Base-by-base conservation (phyloP, 2,888 invertebrate genomes). In the Cremastinae sp. region DNA sequence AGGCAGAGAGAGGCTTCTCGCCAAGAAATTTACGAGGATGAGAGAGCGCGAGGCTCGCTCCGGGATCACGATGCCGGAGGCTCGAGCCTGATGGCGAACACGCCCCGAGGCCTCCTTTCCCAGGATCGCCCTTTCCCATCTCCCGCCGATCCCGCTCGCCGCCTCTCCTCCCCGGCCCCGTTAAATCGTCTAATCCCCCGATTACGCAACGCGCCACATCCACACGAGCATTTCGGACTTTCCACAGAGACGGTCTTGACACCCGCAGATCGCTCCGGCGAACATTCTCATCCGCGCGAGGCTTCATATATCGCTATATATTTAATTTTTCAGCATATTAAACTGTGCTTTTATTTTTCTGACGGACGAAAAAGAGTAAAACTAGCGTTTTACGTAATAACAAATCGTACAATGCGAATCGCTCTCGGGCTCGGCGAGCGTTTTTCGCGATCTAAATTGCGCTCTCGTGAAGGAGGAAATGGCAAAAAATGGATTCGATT, bases 11-110 rank as follows among this genome's bases (percentile, higher is more conserved):
- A 69, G 51, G 49, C 53, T 64, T 74, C 69, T 47, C 54, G 66
- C 36, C 56, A 41, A 73, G 73, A 74, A 65, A 77, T 77, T 77
- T 77, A 77, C 73, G 76, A 77, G 74, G 61, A 54, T 36, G 59
- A 65, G 51, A 51, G 72, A 68, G 74, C n/a, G n/a, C n/a, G n/a
- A 77, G 74, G 61, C 65, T 74, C 49, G 59, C 58, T 45, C 59
- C 59, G 58, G 59, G 54, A 76, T 76, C 76, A 59, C 68, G 53
- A 54, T 61, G 58, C 73, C 54, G 36, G 34, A 62, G 76, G 76
- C 65, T 74, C 59, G 16, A 59, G 76, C 76, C 69, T 56, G 45
- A 54, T 66, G 54, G 69, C 65, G 59, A 74, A 68, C 69, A 74
- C 73, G 76, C 76, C 76, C 76, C 69, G 51, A 69, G 73, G 69